Evolutionary conservation across 1,140 invertebrate genomes (phyloP).

Genomic region (Ectropis grisescens): DNA sequence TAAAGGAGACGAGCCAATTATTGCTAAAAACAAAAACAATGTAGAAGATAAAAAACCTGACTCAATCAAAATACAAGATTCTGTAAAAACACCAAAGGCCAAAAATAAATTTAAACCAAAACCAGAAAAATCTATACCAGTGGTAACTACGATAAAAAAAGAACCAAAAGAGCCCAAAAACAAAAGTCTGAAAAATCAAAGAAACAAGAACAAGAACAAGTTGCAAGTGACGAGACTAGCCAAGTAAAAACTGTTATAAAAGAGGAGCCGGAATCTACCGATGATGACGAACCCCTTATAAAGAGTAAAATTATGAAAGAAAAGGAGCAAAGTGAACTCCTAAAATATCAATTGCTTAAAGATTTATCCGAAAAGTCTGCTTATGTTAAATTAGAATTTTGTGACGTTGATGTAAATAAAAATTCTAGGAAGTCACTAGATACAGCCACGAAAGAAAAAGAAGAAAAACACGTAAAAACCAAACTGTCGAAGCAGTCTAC

Average conservation of each 20-base stretch:
- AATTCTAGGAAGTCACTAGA: conserved; percentile 48
- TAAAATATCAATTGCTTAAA: conserved; percentile 52
- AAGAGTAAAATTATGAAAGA: conserved; percentile 63
- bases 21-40: conserved; percentile 10
- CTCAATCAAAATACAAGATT: too few relatives aligned
- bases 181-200: too few relatives aligned
- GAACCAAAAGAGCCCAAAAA: too few relatives aligned
- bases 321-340: conserved; percentile 39
- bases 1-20: conserved; percentile 7
- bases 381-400: conserved; percentile 58
- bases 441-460: conserved; percentile 33
- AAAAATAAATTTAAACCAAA: too few relatives aligned
- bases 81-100: too few relatives aligned
- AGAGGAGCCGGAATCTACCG: conserved; percentile 59
- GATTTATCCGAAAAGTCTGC: conserved; percentile 59
- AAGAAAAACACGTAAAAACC: conserved; percentile 39
- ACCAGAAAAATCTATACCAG: too few relatives aligned
- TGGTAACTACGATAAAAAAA: too few relatives aligned
- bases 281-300: conserved; percentile 66
- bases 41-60: conserved; percentile 19
- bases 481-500: conserved; percentile 27
- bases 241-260: conserved; percentile 36
- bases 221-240: too few relatives aligned
- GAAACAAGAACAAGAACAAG: conserved; percentile 36
- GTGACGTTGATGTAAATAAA: conserved; percentile 47